Evolutionary conservation across 2,888 invertebrate species (phyloP).

Genomic region (Calameuta pallipes): DNA sequence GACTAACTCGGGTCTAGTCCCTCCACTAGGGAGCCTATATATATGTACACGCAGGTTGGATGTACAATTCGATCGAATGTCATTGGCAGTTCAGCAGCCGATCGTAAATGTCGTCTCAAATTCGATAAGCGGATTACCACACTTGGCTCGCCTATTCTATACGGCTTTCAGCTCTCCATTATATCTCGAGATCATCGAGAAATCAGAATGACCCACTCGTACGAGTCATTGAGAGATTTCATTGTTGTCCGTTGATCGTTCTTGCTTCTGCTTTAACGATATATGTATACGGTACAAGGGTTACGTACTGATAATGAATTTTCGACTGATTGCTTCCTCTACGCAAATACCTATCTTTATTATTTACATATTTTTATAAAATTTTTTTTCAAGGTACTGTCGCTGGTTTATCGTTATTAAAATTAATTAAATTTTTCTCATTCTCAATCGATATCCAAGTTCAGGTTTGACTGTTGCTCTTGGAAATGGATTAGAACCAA

Average conservation of each 20-base stretch:
- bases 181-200: constrained; percentile 32
- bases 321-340: background rate
- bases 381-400: background rate
- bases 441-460: background rate
- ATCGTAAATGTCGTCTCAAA: constrained; percentile 33
- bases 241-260: background rate
- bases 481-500: background rate
- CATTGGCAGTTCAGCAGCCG: constrained; percentile 29
- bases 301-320: background rate
- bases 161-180: constrained; percentile 35
- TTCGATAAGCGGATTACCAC: constrained; percentile 46
- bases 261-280: background rate
- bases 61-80: constrained; percentile 11
- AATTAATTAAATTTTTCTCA: constrained; percentile 16
- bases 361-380: background rate
- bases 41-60: background rate
- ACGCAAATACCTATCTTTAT: background rate
- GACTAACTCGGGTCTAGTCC: background rate
- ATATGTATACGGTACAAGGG: background rate
- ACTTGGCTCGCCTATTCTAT: constrained; percentile 43
- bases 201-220: constrained; percentile 11
- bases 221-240: background rate
- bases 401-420: background rate
- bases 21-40: background rate
- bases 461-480: constrained; percentile 10